Percentiles rank a stretch among this genome's conserved stretches.
phyloP scores from a whole-genome alignment of 64 coral and sea anemone species.

The Acropora yongei region DNA sequence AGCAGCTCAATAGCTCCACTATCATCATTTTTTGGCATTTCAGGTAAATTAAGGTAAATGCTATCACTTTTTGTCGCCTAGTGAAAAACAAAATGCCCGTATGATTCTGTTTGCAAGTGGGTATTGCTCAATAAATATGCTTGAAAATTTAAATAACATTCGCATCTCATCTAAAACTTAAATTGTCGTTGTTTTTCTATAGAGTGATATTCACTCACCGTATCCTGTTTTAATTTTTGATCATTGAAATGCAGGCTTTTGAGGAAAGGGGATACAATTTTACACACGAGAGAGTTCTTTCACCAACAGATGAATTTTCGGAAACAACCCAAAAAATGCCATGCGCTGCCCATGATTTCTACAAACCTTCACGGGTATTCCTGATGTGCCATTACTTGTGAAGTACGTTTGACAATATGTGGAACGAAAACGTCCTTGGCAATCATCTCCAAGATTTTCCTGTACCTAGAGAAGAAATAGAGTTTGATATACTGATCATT shows the following conservation, averaged over 20 bases:
- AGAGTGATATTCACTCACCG: too few relatives aligned
- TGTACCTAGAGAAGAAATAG: not conserved
- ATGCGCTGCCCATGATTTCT: not conserved
- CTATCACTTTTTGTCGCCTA: constrained; percentile 13
- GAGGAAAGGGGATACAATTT: too few relatives aligned
- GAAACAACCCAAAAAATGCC: too few relatives aligned
- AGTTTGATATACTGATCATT: not conserved
- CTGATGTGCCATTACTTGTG: not conserved
- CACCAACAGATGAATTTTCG: too few relatives aligned
- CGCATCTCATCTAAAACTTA: too few relatives aligned
- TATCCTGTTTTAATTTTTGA: too few relatives aligned
- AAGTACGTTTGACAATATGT: constrained; percentile 50
- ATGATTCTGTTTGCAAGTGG: too few relatives aligned
- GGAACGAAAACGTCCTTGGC: constrained; percentile 30
- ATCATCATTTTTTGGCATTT: not conserved
- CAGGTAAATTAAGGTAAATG: constrained; percentile 24
- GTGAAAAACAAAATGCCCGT: not conserved
- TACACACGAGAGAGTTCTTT: too few relatives aligned
- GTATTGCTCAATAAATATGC: too few relatives aligned
- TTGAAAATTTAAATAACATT: too few relatives aligned
- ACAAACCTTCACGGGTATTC: constrained; percentile 8
- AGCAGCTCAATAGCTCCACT: not conserved
- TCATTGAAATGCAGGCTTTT: too few relatives aligned
- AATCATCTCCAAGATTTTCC: constrained; percentile 10
- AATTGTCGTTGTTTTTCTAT: too few relatives aligned